Conservation (phyloP, 2,113 vertebrate species). For the Anolis sagrei region DNA sequence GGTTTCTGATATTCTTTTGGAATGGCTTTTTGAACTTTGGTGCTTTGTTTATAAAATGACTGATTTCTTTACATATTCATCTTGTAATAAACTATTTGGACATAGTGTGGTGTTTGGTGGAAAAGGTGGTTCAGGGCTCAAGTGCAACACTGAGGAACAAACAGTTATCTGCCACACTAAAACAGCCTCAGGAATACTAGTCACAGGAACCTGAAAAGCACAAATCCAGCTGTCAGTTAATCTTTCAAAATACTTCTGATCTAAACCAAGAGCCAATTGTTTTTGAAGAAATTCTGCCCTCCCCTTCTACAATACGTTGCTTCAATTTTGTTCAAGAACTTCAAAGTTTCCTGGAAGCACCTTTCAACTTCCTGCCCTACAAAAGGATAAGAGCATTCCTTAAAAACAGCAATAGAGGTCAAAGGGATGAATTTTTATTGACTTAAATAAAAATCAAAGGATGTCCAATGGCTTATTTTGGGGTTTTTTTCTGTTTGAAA, state of each 20-base stretch:
- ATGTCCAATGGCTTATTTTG: not conserved
- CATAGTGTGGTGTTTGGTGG: no score
- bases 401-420: no score
- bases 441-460: constrained; percentile 45
- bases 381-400: constrained; percentile 49
- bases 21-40: no score
- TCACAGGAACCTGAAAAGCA: not conserved
- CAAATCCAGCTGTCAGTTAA: not conserved
- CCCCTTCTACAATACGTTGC: not conserved
- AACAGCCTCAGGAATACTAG: not conserved
- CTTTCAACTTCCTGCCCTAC: constrained; percentile 25
- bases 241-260: not conserved
- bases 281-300: constrained; percentile 16
- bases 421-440: no score
- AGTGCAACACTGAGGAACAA: not conserved
- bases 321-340: constrained; percentile 21
- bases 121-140: no score
- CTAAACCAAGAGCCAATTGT: not conserved
- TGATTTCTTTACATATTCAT: no score
- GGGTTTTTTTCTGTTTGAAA: constrained; percentile 4
- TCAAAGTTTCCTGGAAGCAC: constrained; percentile 21
- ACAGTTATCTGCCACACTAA: no score
- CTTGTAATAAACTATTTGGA: no score
- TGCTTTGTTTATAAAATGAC: no score
- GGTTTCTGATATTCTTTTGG: no score